phyloP scores from a whole-genome alignment of 2,113 vertebrate genomes.

The Meles meles region DNA sequence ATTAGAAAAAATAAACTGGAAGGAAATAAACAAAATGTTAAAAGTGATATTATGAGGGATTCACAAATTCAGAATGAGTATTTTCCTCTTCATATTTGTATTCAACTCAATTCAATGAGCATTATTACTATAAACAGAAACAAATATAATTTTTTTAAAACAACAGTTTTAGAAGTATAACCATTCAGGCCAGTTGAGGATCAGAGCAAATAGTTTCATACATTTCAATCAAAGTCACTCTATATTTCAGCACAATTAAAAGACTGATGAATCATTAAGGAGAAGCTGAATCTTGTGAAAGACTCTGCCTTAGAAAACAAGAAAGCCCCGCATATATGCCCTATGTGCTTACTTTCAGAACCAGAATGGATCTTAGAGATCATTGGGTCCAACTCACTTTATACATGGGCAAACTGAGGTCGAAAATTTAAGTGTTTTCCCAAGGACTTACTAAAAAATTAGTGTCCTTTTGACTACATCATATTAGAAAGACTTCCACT shows the following conservation, averaged over 20 bases:
- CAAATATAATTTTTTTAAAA: neutral
- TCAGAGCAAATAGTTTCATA: neutral
- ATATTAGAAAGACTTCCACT: neutral
- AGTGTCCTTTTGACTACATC: neutral
- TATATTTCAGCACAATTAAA: neutral
- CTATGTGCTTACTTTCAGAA: neutral
- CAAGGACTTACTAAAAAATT: neutral
- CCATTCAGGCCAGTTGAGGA: neutral
- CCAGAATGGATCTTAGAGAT: neutral
- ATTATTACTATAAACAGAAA: neutral
- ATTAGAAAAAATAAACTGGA: neutral
- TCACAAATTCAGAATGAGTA: neutral
- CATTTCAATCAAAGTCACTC: neutral
- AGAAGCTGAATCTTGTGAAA: neutral
- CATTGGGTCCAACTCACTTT: neutral
- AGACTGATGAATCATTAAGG: neutral
- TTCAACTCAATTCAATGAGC: too few relatives aligned
- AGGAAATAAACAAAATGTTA: neutral
- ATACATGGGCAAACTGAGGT: neutral
- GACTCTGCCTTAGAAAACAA: neutral
- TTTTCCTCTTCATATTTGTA: neutral
- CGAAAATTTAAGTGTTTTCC: neutral
- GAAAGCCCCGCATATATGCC: neutral
- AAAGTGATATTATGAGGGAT: neutral
- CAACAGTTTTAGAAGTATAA: neutral